Evolutionary conservation across 2,888 invertebrate genomes (phyloP).

Genomic region (Crossocerus cetratus): DNA sequence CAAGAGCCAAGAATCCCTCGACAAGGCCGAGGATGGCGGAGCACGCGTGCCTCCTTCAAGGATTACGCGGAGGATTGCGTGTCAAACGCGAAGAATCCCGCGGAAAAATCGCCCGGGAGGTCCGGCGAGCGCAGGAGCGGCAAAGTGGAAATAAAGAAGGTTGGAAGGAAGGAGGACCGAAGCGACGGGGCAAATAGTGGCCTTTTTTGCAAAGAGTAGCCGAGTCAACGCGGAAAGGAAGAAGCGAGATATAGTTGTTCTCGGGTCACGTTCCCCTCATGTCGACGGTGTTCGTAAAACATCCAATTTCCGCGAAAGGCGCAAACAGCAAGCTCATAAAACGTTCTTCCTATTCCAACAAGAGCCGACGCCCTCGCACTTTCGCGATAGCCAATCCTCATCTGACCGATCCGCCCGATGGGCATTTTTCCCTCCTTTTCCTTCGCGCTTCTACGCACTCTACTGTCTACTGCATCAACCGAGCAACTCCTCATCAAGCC

Average conservation of each 20-base stretch:
- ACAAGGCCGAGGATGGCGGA: slow-evolving; percentile 6
- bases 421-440: neutral
- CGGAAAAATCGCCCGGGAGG: slow-evolving; percentile 27
- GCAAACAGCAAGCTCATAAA: slow-evolving; percentile 44
- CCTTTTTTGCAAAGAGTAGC: neutral
- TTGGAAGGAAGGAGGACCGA: neutral
- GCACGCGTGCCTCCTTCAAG: neutral
- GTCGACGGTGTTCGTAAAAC: slow-evolving; percentile 51
- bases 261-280: slow-evolving; percentile 44
- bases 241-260: slow-evolving; percentile 9
- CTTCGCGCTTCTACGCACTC: neutral
- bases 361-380: slow-evolving; percentile 16
- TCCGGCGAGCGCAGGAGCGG: neutral
- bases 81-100: slow-evolving; percentile 50
- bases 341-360: slow-evolving; percentile 48
- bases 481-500: neutral
- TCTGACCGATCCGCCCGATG: neutral
- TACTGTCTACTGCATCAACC: neutral
- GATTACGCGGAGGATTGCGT: slow-evolving; percentile 28
- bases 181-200: neutral
- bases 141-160: neutral
- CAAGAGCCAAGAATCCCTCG: neutral
- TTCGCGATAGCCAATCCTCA: slow-evolving; percentile 5
- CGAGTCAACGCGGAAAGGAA: neutral
- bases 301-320: slow-evolving; percentile 55